Conservation (phyloP, 2,113 vertebrate species). For the Rallus limicola region DNA sequence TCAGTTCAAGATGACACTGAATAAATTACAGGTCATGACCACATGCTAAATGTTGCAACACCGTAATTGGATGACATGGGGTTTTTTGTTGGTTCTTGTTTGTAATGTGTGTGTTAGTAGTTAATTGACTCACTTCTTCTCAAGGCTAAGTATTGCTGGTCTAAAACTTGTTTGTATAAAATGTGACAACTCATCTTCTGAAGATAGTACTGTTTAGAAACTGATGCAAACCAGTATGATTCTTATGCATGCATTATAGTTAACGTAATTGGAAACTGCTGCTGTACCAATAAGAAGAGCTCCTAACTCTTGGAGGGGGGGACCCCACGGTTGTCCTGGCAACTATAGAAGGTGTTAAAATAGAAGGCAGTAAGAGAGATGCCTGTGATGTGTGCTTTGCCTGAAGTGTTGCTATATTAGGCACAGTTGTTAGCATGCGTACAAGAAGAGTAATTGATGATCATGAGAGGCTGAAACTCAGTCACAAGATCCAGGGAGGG, state of each 20-base stretch:
- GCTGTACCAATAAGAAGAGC: neutral
- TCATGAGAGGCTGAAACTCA: neutral
- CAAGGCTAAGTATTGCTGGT: neutral
- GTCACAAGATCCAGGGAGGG: neutral
- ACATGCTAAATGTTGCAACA: neutral
- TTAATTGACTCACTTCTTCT: constrained; percentile 21
- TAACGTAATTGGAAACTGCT: neutral
- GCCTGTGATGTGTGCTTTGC: neutral
- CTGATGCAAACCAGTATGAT: neutral
- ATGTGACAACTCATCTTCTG: neutral
- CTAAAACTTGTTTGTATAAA: neutral
- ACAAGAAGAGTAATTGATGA: neutral
- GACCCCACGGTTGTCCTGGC: neutral
- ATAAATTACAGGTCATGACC: neutral
- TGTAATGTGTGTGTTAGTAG: neutral
- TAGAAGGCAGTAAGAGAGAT: neutral
- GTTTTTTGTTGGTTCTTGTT: neutral
- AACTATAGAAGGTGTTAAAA: neutral
- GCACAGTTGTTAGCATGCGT: neutral
- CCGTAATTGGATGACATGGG: neutral
- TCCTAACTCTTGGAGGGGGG: neutral
- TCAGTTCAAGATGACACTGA: neutral
- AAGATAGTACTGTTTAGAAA: neutral
- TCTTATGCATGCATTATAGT: neutral
- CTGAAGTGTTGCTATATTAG: neutral